These are phyloP conservation scores for Lasioglossum oenotherae DNA, from an alignment of 2,888 invertebrate genomes.

Conservation along the genomic window DNA sequence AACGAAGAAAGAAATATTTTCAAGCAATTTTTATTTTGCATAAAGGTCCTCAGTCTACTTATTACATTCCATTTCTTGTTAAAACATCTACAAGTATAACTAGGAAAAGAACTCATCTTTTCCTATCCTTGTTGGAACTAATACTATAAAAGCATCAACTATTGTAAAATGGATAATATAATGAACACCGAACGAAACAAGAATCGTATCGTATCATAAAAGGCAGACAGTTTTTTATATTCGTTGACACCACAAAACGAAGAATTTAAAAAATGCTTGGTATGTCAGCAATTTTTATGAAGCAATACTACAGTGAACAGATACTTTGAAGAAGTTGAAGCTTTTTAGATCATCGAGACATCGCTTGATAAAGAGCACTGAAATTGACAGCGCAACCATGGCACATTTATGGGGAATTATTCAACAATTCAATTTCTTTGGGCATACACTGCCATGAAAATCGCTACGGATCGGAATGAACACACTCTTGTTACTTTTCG, in stretches of 20 bases:
- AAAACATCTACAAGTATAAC: background rate
- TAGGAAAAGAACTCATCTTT: too few species aligned
- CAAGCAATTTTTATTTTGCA: too few species aligned
- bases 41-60: too few species aligned
- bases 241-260: background rate
- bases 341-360: background rate
- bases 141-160: too few species aligned
- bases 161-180: too few species aligned
- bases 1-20: too few species aligned
- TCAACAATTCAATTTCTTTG: too few species aligned
- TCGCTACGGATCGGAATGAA: too few species aligned
- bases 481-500: background rate
- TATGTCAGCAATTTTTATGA: background rate
- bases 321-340: background rate
- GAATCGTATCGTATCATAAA: background rate
- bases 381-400: background rate
- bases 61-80: background rate
- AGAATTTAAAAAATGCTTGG: background rate
- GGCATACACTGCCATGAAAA: too few species aligned
- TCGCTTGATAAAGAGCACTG: background rate
- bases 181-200: background rate
- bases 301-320: background rate
- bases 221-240: background rate
- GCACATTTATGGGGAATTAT: too few species aligned
- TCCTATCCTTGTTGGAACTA: too few species aligned